These are phyloP conservation scores for Ascidia mentula DNA, from an alignment of 23 tunicate genomes.

Conservation along the genomic window DNA sequence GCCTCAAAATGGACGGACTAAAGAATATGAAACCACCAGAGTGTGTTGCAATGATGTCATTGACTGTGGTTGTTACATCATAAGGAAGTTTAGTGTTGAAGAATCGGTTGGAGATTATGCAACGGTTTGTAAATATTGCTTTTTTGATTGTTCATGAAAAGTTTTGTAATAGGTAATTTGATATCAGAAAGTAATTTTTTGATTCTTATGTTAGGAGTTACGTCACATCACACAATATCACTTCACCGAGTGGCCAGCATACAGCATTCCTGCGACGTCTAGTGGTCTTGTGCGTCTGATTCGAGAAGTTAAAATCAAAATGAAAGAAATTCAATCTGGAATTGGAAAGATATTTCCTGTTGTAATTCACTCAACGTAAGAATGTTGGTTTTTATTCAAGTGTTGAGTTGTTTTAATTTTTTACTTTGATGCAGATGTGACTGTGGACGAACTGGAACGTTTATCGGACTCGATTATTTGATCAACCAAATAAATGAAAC, in stretches of 20 bases:
- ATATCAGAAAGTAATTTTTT: too few species aligned
- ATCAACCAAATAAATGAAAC: slow-evolving; percentile 23
- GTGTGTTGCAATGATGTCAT: slow-evolving; percentile 12
- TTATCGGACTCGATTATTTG: slow-evolving; percentile 41
- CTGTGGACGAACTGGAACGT: slow-evolving; percentile 65
- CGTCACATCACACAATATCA: slow-evolving; percentile 35
- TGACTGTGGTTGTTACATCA: slow-evolving; percentile 16
- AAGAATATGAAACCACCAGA: background rate
- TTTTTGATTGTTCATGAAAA: too few species aligned
- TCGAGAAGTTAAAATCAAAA: background rate
- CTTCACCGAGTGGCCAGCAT: slow-evolving; percentile 42
- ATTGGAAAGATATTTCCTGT: background rate
- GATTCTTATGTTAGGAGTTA: too few species aligned
- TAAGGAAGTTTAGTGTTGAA: slow-evolving; percentile 15
- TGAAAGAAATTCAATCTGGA: background rate
- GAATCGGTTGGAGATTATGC: background rate
- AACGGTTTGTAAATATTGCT: slow-evolving; percentile 1
- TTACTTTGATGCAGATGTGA: slow-evolving; percentile 71
- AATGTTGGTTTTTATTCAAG: too few species aligned
- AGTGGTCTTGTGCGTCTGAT: slow-evolving; percentile 21
- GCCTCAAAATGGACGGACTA: slow-evolving; percentile 22
- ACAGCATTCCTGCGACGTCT: slow-evolving; percentile 44
- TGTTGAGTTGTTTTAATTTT: too few species aligned
- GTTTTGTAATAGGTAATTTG: too few species aligned
- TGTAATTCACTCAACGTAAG: background rate